These are phyloP conservation scores for Hymenopus coronatus DNA, from an alignment of 2,888 invertebrate genomes.

Conservation along the genomic window DNA sequence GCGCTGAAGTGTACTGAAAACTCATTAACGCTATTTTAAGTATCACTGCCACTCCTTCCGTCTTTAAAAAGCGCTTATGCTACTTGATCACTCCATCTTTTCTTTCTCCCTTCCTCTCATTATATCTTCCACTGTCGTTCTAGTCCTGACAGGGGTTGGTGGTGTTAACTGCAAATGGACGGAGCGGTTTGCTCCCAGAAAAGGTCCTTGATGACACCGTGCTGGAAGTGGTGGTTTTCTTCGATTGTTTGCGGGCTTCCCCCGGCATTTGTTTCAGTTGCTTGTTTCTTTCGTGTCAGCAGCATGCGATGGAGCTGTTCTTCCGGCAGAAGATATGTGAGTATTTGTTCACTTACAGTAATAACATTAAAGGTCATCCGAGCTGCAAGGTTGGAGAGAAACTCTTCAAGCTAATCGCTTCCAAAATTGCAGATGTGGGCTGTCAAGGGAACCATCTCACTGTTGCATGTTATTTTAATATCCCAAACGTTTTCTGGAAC, in stretches of 20 bases:
- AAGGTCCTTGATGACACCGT: neutral
- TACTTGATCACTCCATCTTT: neutral
- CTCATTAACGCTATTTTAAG: neutral
- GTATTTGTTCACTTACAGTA: neutral
- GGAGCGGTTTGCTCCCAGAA: neutral
- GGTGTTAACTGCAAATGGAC: neutral
- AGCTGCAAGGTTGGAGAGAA: no score
- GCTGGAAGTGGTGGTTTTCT: neutral
- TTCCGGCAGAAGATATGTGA: neutral
- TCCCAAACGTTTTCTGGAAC: no score
- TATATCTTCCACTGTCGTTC: neutral
- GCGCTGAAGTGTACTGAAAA: neutral
- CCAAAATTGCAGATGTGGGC: no score
- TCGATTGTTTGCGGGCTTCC: neutral
- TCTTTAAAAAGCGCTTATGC: neutral
- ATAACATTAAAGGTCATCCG: no score
- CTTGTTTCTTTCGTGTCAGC: neutral
- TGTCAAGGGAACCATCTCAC: no score
- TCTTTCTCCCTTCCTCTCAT: neutral
- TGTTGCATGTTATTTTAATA: no score
- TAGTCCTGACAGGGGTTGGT: neutral
- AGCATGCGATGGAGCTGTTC: neutral
- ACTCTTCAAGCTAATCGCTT: no score
- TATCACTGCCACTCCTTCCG: neutral
- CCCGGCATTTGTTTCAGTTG: neutral